These are phyloP conservation scores for Hystrix brachyura DNA, from an alignment of 2,113 vertebrate species.

Conservation along the genomic window DNA sequence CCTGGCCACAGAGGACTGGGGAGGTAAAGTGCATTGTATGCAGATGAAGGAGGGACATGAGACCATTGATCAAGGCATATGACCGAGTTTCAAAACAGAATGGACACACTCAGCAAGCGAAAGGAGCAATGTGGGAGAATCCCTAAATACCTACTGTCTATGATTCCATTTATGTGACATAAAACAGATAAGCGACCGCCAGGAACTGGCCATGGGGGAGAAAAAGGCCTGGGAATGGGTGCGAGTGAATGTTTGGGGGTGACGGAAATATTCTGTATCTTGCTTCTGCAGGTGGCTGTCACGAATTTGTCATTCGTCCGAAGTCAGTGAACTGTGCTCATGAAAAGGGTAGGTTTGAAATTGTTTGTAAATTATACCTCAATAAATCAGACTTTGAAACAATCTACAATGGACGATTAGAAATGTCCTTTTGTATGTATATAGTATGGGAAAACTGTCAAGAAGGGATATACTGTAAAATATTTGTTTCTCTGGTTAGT, in stretches of 20 bases:
- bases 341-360: background rate
- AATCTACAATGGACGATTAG: background rate
- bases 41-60: background rate
- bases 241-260: background rate
- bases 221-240: fast-evolving
- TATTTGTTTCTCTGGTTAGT: background rate
- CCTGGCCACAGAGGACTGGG: background rate
- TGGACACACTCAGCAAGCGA: background rate
- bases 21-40: no score
- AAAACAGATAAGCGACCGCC: fast-evolving
- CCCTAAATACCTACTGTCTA: fast-evolving
- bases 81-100: background rate
- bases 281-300: background rate
- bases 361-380: background rate
- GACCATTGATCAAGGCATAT: background rate
- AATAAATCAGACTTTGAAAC: constrained; percentile 26
- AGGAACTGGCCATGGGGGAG: background rate
- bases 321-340: background rate
- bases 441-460: background rate
- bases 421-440: background rate
- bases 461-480: constrained; percentile 11
- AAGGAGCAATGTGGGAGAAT: background rate
- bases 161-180: fast-evolving
- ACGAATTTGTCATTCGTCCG: background rate
- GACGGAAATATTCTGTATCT: background rate